Conservation (phyloP, 2,113 vertebrate species). For the Vimba vimba region DNA sequence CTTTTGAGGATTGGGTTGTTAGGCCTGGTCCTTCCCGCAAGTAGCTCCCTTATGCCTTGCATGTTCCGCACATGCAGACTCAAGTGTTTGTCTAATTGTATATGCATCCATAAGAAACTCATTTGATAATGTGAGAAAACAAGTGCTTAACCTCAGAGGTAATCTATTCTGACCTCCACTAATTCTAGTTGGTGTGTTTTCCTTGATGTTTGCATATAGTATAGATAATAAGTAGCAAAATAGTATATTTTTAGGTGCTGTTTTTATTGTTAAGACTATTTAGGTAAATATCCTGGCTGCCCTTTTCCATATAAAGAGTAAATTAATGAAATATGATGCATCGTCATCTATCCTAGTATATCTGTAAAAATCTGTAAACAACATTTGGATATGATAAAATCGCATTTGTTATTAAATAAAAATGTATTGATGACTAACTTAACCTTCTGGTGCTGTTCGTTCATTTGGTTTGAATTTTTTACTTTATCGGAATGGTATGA, state of each 20-base stretch:
- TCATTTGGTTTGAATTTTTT: too few species aligned
- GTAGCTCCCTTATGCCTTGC: slow-evolving; percentile 12
- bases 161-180: not conserved
- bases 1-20: slow-evolving; percentile 37
- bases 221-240: too few species aligned
- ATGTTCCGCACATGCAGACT: not conserved
- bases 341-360: too few species aligned
- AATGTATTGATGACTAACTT: not conserved
- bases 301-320: too few species aligned
- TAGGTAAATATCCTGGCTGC: too few species aligned
- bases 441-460: too few species aligned
- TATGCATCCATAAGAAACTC: slow-evolving; percentile 13
- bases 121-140: slow-evolving; percentile 5
- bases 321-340: too few species aligned
- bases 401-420: not conserved
- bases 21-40: slow-evolving; percentile 16
- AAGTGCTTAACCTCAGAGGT: not conserved
- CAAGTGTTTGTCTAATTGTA: not conserved
- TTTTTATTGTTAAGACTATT: too few species aligned
- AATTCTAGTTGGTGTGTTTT: not conserved
- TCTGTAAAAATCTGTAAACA: too few species aligned
- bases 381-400: not conserved
- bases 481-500: too few species aligned
- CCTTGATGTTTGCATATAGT: too few species aligned
- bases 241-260: too few species aligned